phyloP scores from a whole-genome alignment of 2,113 vertebrate genomes.

The Myanophis thanlyinensis region DNA sequence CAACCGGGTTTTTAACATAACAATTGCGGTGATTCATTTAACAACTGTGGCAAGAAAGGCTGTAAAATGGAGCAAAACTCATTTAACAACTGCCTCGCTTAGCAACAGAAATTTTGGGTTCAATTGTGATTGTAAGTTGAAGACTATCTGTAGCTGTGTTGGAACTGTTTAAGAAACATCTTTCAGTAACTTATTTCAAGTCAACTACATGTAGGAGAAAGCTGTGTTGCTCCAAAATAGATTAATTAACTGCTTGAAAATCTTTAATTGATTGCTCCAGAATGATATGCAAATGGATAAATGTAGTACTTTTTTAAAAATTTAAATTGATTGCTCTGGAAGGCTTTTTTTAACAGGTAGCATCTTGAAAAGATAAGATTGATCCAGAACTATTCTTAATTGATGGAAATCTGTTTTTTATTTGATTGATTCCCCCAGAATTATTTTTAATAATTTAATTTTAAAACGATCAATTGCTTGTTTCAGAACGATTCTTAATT shows the following conservation, averaged over 20 bases:
- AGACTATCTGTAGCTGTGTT: not conserved
- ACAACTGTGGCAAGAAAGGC: not conserved
- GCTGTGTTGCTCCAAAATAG: not conserved
- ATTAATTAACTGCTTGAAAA: not conserved
- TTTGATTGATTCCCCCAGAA: not conserved
- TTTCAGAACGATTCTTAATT: no score
- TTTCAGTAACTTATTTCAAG: not conserved
- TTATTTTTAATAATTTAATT: not conserved
- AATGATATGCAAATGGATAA: not conserved
- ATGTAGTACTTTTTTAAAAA: not conserved
- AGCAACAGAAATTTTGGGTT: not conserved
- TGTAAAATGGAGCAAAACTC: not conserved
- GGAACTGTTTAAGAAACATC: not conserved
- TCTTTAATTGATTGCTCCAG: not conserved
- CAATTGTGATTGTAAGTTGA: not conserved
- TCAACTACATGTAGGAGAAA: not conserved
- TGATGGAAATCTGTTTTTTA: not conserved
- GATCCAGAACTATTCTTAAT: not conserved
- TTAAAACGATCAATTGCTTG: no score
- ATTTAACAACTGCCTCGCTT: not conserved
- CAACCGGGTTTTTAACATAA: not conserved
- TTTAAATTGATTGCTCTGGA: not conserved
- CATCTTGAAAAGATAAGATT: not conserved
- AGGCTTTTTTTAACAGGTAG: not conserved
- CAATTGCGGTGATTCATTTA: not conserved